Base-by-base conservation (phyloP, 1,140 invertebrate species). In the Pollicipes pollicipes region DNA sequence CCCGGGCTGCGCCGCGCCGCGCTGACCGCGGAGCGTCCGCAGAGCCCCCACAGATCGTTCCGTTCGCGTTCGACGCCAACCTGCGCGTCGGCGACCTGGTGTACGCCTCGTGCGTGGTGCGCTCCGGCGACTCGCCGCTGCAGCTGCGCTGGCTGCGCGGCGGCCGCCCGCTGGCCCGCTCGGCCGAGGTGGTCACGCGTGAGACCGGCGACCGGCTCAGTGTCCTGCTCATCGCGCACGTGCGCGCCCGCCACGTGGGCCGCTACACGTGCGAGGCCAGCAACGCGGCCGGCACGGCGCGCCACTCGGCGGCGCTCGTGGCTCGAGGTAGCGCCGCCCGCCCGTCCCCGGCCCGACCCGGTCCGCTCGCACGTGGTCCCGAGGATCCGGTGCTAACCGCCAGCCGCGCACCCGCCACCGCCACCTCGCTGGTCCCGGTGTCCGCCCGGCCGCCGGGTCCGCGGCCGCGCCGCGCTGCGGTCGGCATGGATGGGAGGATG, bases 101-200 rank as follows among this genome's bases (percentile, higher is more conserved):
- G 68, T 89, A 90, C 87, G 92, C 97, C 45, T 93, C 97, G 88
- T 93, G 95, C 97, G 85, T 89, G 83, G 76, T 31, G 69, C 86
- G 86, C 68, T 87, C 88, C 76, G 90, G 90, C 68, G 88, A 91
- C 79, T 79, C 85, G 66, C 90, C 90, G 16, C 78, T 92, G 74
- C 85, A 84, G 30, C 88, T 91, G 72, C 82, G 82, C 10, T 92
- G 90, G 90, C 84, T 85, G 69, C 89, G 90, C 80, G 88, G 90
- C 76, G 85, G 85, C 69, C 82, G 84, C 3, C 82, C 84, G 32
- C 81, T 90, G 13, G 64, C 71, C 13, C n/a, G 24, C 26, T 72
- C 26, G 3, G 32, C n/a, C 32, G 31, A 26, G 24, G 28, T 35
- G 6, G 35, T 35, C 35, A 35, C 35, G 35, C 28, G 31, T 31